Evolutionary conservation across 2,888 invertebrate genomes (phyloP).

Genomic region (Lysandra coridon): DNA sequence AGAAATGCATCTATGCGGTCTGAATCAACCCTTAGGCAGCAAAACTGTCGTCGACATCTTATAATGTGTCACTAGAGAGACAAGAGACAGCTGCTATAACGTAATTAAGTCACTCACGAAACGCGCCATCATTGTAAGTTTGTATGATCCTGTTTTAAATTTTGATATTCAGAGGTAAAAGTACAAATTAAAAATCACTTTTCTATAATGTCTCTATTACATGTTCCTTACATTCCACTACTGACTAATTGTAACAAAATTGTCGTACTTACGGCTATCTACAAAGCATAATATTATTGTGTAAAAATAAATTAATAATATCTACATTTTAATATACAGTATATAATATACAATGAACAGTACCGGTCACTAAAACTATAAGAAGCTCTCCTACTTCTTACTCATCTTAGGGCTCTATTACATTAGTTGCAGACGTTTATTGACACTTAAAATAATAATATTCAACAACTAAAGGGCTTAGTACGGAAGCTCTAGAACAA

Average conservation of each 20-base stretch:
- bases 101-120: too few species aligned
- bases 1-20: too few species aligned
- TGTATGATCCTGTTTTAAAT: not conserved
- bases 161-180: not conserved
- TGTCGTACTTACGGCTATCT: constrained; percentile 40
- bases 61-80: too few species aligned
- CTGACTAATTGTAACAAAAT: constrained; percentile 28
- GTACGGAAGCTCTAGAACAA: too few species aligned
- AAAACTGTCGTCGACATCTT: too few species aligned
- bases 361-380: constrained; percentile 8
- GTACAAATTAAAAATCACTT: not conserved
- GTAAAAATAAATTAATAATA: constrained; percentile 39
- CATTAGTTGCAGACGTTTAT: constrained; percentile 4
- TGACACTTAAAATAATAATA: not conserved
- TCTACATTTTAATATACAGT: constrained; percentile 35
- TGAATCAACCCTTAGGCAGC: too few species aligned
- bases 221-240: constrained; percentile 3
- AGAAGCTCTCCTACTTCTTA: not conserved
- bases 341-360: constrained; percentile 34
- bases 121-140: too few species aligned
- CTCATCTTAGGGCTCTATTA: not conserved
- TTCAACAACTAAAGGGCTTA: not conserved
- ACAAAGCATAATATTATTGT: constrained; percentile 39
- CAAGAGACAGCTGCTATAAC: too few species aligned
- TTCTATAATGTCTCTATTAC: constrained; percentile 29